Percentiles rank a stretch among this genome's conserved stretches.
These are phyloP conservation scores for Eretmocerus hayati DNA, from an alignment of 2,888 invertebrate species.

Conservation along the genomic window DNA sequence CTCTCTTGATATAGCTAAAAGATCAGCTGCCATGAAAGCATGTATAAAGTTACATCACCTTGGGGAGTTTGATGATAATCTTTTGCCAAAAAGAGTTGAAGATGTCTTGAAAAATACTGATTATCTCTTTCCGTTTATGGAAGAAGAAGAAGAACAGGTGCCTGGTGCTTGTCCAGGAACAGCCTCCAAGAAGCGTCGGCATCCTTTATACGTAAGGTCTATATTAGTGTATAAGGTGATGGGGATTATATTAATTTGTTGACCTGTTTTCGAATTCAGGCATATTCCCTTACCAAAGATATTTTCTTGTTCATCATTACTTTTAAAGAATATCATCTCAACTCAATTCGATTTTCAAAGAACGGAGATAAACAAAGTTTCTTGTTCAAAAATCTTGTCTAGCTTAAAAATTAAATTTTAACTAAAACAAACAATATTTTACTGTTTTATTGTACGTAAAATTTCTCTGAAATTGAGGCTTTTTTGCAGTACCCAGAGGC, in stretches of 20 bases:
- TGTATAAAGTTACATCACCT: constrained; percentile 64
- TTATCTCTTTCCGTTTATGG: constrained; percentile 50
- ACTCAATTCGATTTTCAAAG: neutral
- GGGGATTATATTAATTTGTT: too few species aligned
- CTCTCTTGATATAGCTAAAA: constrained; percentile 62
- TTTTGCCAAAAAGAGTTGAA: constrained; percentile 51
- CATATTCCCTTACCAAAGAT: too few species aligned
- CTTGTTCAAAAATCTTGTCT: neutral
- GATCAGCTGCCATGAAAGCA: constrained; percentile 71
- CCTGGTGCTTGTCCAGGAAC: constrained; percentile 28
- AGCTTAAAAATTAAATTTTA: too few species aligned
- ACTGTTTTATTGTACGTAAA: too few species aligned
- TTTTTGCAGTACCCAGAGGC: constrained; percentile 50
- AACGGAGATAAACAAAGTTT: neutral
- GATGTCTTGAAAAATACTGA: constrained; percentile 34
- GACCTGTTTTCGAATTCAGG: too few species aligned
- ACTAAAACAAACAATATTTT: too few species aligned
- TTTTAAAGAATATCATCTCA: neutral
- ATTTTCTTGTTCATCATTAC: neutral
- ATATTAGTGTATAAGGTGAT: too few species aligned
- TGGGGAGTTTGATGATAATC: constrained; percentile 65
- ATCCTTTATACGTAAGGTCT: constrained; percentile 12
- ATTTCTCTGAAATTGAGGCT: too few species aligned
- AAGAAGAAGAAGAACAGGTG: constrained; percentile 44
- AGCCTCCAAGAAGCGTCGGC: constrained; percentile 29